A percentile compares a stretch with the other conserved stretches of the same genome.
Conservation (phyloP, 2,797 vertebrate genomes). For the Leptodactylus fallax region DNA sequence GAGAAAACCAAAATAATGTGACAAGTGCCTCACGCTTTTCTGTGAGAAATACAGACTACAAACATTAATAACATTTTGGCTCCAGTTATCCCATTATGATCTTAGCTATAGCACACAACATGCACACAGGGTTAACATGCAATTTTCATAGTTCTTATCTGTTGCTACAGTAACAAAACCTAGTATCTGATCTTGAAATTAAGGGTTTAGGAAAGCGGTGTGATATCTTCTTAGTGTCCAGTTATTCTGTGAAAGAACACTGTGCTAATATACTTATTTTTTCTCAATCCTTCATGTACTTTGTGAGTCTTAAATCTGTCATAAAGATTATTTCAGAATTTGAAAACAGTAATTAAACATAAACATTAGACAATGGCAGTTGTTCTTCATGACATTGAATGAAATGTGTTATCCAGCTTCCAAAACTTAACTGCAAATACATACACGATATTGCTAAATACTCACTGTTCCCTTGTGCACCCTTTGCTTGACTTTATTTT, state of each 20-base stretch:
- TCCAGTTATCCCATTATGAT: not conserved
- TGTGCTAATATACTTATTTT: constrained; percentile 18
- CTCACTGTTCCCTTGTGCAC: too few relatives aligned
- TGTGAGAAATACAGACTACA: not conserved
- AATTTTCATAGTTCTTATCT: constrained; percentile 22
- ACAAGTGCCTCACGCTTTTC: not conserved
- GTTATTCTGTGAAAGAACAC: not conserved
- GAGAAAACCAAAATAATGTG: not conserved
- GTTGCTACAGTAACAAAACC: constrained; percentile 29
- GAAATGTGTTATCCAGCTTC: not conserved
- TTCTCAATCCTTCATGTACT: not conserved
- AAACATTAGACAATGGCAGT: too few relatives aligned
- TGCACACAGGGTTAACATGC: constrained; percentile 25
- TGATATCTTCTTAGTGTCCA: constrained; percentile 15
- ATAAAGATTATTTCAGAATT: not conserved
- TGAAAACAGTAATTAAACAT: not conserved
- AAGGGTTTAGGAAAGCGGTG: constrained; percentile 42
- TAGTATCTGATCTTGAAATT: constrained; percentile 41
- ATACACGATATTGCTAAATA: too few relatives aligned
- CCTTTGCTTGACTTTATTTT: too few relatives aligned
- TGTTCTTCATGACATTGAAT: not conserved
- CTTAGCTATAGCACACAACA: not conserved
- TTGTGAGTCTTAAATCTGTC: not conserved
- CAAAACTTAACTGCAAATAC: too few relatives aligned
- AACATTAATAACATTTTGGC: not conserved